phyloP scores from a whole-genome alignment of 2,113 vertebrate genomes.

The Mystacornis crossleyi region DNA sequence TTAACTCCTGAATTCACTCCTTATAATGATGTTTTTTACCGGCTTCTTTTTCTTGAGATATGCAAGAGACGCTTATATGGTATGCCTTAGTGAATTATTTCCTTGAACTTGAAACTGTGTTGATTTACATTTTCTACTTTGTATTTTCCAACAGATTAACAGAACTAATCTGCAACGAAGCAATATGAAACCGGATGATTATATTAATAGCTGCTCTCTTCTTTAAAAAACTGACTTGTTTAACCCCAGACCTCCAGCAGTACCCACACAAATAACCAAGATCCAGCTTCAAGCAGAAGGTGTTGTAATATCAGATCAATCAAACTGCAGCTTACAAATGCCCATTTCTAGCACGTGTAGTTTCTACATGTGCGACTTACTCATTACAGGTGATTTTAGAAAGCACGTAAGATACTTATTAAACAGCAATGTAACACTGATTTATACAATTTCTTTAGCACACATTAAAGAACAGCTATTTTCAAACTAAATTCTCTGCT shows the following conservation, averaged over 20 bases:
- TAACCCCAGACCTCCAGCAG: not conserved
- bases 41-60: not conserved
- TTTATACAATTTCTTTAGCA: not conserved
- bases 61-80: not conserved
- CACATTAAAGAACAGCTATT: not conserved
- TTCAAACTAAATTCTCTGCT: not conserved
- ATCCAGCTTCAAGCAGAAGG: not conserved
- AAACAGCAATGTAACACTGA: not conserved
- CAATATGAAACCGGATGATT: not conserved
- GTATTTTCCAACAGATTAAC: not conserved
- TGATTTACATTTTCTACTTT: not conserved
- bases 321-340: not conserved
- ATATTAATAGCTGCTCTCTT: not conserved
- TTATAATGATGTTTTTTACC: not conserved
- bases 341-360: not conserved
- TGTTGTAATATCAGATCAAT: not conserved
- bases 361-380: not conserved
- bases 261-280: not conserved
- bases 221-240: not conserved
- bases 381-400: not conserved
- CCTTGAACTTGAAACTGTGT: not conserved
- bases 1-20: not conserved
- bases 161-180: not conserved
- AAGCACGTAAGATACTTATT: not conserved
- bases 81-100: not conserved